Conservation (phyloP, 2,797 vertebrate genomes). For the Amphiprion clarkii region DNA sequence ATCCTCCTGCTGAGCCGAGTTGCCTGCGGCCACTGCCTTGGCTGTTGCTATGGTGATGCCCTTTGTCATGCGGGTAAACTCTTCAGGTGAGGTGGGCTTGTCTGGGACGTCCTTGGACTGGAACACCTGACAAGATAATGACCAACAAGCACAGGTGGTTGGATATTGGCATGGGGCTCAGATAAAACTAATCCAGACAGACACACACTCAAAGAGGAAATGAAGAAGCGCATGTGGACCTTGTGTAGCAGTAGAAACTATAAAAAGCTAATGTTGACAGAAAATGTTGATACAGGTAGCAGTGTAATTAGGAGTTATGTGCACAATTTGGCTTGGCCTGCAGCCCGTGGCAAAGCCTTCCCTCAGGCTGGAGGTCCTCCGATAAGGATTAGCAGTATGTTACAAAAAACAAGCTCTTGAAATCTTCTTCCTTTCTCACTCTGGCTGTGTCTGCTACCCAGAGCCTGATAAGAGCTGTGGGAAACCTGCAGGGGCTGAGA, state of each 20-base stretch:
- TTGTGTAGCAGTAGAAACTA: not conserved
- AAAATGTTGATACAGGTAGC: constrained; percentile 8
- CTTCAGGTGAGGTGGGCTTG: constrained; percentile 93
- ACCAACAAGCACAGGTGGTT: constrained; percentile 35
- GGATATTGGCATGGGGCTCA: not conserved
- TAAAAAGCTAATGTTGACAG: constrained; percentile 22
- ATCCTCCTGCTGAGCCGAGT: constrained; percentile 96
- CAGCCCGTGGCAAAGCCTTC: constrained; percentile 47
- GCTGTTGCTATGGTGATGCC: constrained; percentile 98
- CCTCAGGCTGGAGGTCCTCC: constrained; percentile 35
- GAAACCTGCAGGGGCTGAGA: constrained; percentile 59
- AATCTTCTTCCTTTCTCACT: constrained; percentile 51
- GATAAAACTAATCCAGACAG: constrained; percentile 5
- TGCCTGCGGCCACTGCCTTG: constrained; percentile 97
- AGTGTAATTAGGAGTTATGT: constrained; percentile 31
- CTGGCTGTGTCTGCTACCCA: constrained; percentile 48
- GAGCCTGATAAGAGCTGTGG: constrained; percentile 67
- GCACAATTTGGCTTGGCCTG: constrained; percentile 32
- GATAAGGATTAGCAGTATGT: constrained; percentile 69
- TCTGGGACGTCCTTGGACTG: constrained; percentile 94
- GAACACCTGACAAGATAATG: constrained; percentile 88
- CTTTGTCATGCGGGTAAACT: constrained; percentile 98
- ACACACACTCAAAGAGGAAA: constrained; percentile 1
- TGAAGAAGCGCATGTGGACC: not conserved
- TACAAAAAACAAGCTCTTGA: constrained; percentile 58